phyloP scores from a whole-genome alignment of 2,113 vertebrate genomes.

The Pseudonaja textilis region DNA sequence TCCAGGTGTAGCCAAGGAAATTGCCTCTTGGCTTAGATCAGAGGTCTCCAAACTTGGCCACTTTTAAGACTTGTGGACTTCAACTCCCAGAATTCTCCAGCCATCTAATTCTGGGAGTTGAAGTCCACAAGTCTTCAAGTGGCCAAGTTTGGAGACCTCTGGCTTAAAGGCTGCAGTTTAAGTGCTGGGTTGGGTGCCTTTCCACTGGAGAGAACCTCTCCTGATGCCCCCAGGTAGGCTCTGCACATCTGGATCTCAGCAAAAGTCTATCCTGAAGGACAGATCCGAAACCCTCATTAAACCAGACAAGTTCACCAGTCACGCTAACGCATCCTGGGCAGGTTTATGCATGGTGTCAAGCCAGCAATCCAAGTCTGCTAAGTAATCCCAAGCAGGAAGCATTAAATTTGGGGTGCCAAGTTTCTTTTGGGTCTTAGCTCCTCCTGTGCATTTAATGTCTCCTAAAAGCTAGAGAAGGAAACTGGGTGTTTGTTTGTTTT shows the following conservation, averaged over 20 bases:
- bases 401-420: neutral
- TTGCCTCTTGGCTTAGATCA: no score
- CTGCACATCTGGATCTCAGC: neutral
- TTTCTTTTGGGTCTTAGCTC: neutral
- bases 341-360: neutral
- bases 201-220: no score
- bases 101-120: no score
- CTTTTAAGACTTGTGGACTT: no score
- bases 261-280: neutral
- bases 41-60: no score
- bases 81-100: no score
- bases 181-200: no score
- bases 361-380: neutral
- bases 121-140: no score
- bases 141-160: no score
- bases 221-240: neutral
- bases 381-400: neutral
- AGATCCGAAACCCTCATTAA: neutral
- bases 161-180: neutral
- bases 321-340: neutral
- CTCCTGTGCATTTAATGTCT: neutral
- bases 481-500: neutral
- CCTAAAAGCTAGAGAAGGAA: neutral
- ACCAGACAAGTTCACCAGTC: neutral
- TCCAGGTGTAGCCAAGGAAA: neutral